Base-by-base conservation (phyloP, 2,113 vertebrate species). In the Macrotis lagotis region DNA sequence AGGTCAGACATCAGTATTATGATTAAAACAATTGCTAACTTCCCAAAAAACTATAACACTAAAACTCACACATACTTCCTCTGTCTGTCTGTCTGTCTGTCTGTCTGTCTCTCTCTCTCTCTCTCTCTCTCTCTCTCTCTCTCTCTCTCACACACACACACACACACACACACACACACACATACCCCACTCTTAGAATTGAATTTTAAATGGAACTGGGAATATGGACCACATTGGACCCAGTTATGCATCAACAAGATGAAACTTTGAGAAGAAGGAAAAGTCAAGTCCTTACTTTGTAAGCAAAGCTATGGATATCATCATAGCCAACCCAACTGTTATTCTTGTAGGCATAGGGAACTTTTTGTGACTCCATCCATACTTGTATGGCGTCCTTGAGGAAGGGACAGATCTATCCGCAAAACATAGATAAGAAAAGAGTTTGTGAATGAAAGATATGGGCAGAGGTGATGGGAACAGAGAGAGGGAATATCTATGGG, bases 301-400 rank as follows among this genome's bases (percentile, higher is more conserved):
- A 98, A 10, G 96, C 97, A 95, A 97, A 99, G 96, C 99, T 99
- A 55, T 96, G 88, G 44, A 7, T 94, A 92, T 92, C 98, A 95
- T 99, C 99, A 91, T 99, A 99, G 96, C 99, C 99, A 31, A 99
- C 98, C 99, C 99, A 99, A 92, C 99, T 98, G 5, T 94, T 97
- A 96, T 98, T 98, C 93, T 98, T 98, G 91, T 88, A 89, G 95
- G 99, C 99, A 95, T 99, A 99, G 0, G 99, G 99, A n/a, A 99
- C 99, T 59, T 95, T 98, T 94, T 99, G 99, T 91, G 99, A 96
- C 0, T 98, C 95, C 96, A 99, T 98, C 99, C 99, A 99, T 16
- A 97, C 51, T 48, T 97, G 25, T 31, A 91, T 97, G 10, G 98
- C 96, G 26, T 22, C 98, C 97, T 26, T 52, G n/a, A 99, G 0